Evolutionary conservation across 2,888 invertebrate genomes (phyloP).

Genomic region (Metallyticus violacea): DNA sequence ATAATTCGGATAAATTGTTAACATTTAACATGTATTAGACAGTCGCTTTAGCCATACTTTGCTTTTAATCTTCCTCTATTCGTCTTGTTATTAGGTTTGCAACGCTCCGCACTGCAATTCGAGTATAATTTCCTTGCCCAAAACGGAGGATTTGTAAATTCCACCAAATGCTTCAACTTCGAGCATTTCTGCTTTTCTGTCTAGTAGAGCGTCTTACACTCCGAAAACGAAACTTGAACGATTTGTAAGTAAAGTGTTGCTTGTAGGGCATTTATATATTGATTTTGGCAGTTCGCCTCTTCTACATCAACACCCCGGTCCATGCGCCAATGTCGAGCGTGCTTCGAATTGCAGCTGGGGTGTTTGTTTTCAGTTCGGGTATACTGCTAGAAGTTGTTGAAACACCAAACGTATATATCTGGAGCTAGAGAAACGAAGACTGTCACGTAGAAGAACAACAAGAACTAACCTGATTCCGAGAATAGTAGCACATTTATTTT

Average conservation of each 20-base stretch:
- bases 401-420: background rate
- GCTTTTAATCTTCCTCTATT: too few relatives aligned
- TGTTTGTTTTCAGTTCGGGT: background rate
- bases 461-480: background rate
- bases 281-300: background rate
- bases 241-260: background rate
- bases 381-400: background rate
- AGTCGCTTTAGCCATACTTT: too few relatives aligned
- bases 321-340: background rate
- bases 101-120: too few relatives aligned
- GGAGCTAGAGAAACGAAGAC: background rate
- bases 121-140: too few relatives aligned
- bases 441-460: background rate
- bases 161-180: too few relatives aligned
- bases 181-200: too few relatives aligned
- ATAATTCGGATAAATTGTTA: too few relatives aligned
- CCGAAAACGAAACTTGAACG: background rate
- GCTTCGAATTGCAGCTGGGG: background rate
- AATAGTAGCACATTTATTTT: background rate
- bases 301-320: background rate
- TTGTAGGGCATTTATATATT: background rate
- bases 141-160: too few relatives aligned
- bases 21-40: too few relatives aligned
- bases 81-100: too few relatives aligned
- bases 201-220: too few relatives aligned